Conservation (phyloP, 2,113 vertebrate genomes). For the Pelecanoides urinatrix region DNA sequence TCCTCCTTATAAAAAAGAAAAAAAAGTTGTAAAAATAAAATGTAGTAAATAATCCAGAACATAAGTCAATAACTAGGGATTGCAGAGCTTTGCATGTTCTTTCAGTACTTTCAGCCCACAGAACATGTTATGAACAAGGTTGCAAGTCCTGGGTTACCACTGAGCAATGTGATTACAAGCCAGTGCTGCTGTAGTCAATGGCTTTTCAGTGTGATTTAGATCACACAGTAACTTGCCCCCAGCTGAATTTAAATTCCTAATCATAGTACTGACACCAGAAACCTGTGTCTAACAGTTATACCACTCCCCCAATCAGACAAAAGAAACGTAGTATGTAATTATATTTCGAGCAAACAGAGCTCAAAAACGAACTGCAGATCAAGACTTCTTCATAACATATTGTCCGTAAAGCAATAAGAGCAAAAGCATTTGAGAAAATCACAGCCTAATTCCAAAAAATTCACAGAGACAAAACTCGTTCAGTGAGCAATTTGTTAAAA, state of each 20-base stretch:
- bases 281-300: not conserved
- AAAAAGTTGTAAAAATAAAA: not conserved
- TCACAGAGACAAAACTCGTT: slow-evolving; percentile 2
- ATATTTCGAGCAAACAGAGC: slow-evolving; percentile 5
- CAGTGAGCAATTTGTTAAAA: slow-evolving; percentile 16
- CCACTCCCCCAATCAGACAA: not conserved
- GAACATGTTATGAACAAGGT: not conserved
- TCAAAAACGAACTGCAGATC: not conserved
- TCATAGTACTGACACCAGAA: not conserved
- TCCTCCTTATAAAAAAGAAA: not conserved
- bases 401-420: not conserved
- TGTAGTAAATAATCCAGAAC: not conserved
- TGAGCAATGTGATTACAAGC: not conserved
- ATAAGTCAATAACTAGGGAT: not conserved
- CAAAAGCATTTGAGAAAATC: slow-evolving; percentile 10
- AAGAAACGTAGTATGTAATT: not conserved
- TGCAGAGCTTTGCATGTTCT: not conserved
- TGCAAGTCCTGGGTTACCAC: not conserved
- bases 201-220: not conserved
- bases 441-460: not conserved
- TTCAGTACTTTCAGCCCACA: not conserved
- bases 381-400: not conserved
- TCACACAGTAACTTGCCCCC: not conserved
- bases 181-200: not conserved
- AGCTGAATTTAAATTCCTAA: slow-evolving; percentile 27